Evolutionary conservation across 2,113 vertebrate genomes (phyloP).

Genomic region (Podiceps cristatus): DNA sequence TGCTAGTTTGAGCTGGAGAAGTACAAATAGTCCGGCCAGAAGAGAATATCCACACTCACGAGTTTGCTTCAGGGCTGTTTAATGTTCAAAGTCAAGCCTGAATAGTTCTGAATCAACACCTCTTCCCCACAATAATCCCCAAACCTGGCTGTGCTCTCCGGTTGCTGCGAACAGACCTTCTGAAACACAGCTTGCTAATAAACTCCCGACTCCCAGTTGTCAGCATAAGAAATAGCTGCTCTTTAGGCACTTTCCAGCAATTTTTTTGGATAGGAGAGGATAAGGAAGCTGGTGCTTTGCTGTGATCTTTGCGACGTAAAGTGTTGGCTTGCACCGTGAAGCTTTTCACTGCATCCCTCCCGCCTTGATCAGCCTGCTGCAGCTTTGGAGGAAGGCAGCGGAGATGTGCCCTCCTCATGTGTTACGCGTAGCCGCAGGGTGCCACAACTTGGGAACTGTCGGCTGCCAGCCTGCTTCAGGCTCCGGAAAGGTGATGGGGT

Average conservation of each 20-base stretch:
- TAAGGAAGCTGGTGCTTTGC: not conserved
- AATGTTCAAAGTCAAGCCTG: not conserved
- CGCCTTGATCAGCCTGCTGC: not conserved
- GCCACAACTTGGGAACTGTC: not conserved
- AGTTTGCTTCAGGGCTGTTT: conserved; percentile 22
- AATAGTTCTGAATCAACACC: not conserved
- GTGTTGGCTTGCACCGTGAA: not conserved
- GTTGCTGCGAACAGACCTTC: not conserved
- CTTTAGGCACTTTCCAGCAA: not conserved
- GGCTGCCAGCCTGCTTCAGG: not conserved
- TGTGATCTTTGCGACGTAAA: not conserved
- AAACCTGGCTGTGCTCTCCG: not conserved
- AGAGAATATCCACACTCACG: conserved; percentile 2
- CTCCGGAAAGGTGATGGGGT: not conserved
- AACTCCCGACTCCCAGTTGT: not conserved
- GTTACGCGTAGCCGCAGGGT: not conserved
- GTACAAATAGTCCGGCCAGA: conserved; percentile 59
- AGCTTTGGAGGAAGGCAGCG: not conserved
- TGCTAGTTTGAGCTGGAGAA: conserved; percentile 21
- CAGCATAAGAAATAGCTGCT: not conserved
- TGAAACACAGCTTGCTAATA: not conserved
- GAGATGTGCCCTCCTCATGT: not conserved
- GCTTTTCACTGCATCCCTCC: not conserved
- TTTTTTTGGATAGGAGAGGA: not conserved
- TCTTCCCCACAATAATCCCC: not conserved